Conservation (phyloP, 35 echinoderm and acorn worm genomes). For the Hemicentrotus pulcherrimus region DNA sequence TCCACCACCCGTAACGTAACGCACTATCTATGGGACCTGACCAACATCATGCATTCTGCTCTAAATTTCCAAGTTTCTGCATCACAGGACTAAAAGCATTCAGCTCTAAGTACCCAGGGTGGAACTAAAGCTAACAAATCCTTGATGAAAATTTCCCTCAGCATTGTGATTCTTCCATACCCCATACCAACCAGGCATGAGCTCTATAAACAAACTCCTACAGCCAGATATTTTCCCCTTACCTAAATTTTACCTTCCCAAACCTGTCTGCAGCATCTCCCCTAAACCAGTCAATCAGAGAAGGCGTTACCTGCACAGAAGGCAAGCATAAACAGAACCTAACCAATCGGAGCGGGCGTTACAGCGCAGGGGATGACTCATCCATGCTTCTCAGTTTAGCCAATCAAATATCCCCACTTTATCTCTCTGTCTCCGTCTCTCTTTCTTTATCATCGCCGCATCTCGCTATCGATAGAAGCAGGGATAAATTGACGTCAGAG, state of each 20-base stretch:
- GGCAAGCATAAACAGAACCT: neutral
- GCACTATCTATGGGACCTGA: neutral
- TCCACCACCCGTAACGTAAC: neutral
- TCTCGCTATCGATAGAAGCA: conserved; percentile 29
- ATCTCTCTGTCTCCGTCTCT: neutral
- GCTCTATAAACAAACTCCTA: neutral
- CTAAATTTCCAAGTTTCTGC: neutral
- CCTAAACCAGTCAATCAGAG: neutral
- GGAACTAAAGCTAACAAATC: conserved; percentile 1
- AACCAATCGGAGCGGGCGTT: neutral
- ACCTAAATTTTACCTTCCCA: neutral
- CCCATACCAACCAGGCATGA: neutral
- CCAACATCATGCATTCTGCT: neutral
- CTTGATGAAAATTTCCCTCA: neutral
- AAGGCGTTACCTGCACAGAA: neutral
- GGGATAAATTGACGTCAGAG: conserved; percentile 42
- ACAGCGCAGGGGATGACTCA: neutral
- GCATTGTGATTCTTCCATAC: neutral
- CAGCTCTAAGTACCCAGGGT: neutral
- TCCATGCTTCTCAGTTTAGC: conserved; percentile 28
- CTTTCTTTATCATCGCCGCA: neutral
- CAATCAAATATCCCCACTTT: conserved; percentile 35
- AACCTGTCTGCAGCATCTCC: neutral
- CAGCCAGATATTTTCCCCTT: neutral
- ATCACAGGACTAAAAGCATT: neutral